phyloP scores from a whole-genome alignment of 2,888 invertebrate species.

The Cryptocephalus moraei region DNA sequence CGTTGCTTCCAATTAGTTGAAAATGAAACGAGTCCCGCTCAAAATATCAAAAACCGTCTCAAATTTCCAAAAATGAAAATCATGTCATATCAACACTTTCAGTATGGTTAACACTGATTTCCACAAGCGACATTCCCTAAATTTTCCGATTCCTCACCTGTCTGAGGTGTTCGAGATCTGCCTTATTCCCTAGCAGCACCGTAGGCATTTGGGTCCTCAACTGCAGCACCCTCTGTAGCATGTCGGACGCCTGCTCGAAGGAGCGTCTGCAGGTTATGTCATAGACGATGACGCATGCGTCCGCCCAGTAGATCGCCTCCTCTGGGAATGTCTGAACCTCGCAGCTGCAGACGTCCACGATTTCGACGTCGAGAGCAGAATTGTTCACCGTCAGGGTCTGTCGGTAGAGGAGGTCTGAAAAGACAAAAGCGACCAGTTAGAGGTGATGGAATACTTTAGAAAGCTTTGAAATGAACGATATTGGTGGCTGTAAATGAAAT shows the following conservation, averaged over 20 bases:
- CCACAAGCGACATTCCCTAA: too few relatives aligned
- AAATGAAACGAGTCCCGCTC: too few relatives aligned
- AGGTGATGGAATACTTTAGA: too few relatives aligned
- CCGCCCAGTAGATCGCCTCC: conserved; percentile 64
- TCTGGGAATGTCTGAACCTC: conserved; percentile 42
- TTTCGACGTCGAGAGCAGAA: conserved; percentile 63
- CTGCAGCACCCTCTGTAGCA: conserved; percentile 47
- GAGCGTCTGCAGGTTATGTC: conserved; percentile 64
- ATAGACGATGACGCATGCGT: conserved; percentile 68
- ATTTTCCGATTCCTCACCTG: conserved; percentile 42
- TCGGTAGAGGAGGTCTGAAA: conserved; percentile 65
- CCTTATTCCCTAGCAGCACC: conserved; percentile 68
- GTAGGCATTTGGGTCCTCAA: conserved; percentile 40
- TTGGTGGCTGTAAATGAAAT: too few relatives aligned
- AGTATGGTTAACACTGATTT: too few relatives aligned
- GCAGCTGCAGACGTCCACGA: conserved; percentile 69
- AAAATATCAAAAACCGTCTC: too few relatives aligned
- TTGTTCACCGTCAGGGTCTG: conserved; percentile 66
- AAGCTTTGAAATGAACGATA: too few relatives aligned
- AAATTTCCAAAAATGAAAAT: too few relatives aligned
- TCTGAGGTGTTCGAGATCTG: conserved; percentile 67
- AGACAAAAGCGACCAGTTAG: conserved; percentile 4
- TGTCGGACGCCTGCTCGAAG: conserved; percentile 58
- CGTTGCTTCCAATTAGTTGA: too few relatives aligned
- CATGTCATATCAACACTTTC: too few relatives aligned